Percentiles rank a stretch among this genome's conserved stretches.
These are phyloP conservation scores for Simalia tracyae DNA, from an alignment of 2,797 vertebrate genomes.

Conservation along the genomic window DNA sequence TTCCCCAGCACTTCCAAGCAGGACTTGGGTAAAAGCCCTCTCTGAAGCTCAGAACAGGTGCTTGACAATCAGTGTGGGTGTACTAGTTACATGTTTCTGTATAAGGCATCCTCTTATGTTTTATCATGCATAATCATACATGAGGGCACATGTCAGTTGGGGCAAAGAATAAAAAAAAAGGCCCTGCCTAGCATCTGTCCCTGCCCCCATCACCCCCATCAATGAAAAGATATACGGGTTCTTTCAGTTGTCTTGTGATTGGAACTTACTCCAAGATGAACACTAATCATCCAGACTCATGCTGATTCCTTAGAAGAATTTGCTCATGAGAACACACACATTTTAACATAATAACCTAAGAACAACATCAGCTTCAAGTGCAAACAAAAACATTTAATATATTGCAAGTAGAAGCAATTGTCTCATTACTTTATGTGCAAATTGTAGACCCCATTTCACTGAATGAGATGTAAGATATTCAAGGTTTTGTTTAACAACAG, in stretches of 20 bases:
- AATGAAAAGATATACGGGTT: background rate
- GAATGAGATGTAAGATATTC: background rate
- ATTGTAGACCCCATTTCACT: conserved; percentile 9
- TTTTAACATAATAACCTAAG: background rate
- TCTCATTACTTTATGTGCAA: conserved; percentile 46
- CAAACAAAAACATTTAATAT: background rate
- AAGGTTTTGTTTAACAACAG: conserved; percentile 6
- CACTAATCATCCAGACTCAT: background rate
- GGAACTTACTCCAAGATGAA: background rate
- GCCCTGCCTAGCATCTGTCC: no score
- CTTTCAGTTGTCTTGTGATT: background rate
- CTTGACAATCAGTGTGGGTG: background rate
- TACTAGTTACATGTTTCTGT: background rate
- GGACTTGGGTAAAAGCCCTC: background rate
- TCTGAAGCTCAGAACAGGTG: background rate
- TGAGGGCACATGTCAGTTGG: background rate
- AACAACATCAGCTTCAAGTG: background rate
- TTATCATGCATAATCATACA: background rate
- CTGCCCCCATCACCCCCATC: no score
- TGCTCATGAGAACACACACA: background rate
- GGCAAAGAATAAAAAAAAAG: background rate
- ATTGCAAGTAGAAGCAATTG: conserved; percentile 44
- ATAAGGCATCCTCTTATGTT: background rate
- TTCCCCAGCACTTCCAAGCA: background rate
- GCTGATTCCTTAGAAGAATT: background rate